Conservation (phyloP, 2,888 invertebrate species). For the Laothoe populi region DNA sequence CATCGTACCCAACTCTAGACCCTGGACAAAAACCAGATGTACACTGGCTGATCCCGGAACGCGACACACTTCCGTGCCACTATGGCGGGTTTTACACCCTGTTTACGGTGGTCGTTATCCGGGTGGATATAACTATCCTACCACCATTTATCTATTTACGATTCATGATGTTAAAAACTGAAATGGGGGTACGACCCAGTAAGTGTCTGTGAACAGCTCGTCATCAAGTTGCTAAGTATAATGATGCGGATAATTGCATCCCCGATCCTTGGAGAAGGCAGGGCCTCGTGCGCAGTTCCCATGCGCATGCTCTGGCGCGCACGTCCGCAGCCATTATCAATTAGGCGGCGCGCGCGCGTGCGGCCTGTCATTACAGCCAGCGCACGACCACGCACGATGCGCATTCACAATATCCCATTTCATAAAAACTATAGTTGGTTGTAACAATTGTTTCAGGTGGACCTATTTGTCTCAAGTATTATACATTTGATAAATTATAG, state of each 20-base stretch:
- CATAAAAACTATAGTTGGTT: constrained; percentile 1
- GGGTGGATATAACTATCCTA: no score
- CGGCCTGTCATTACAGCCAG: constrained; percentile 77
- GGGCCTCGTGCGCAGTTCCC: constrained; percentile 56
- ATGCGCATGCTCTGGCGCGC: constrained; percentile 65
- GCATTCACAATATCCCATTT: constrained; percentile 37
- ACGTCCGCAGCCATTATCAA: constrained; percentile 80
- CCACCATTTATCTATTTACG: no score
- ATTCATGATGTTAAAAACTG: neutral
- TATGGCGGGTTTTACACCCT: no score
- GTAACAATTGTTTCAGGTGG: no score
- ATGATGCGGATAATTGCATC: constrained; percentile 54
- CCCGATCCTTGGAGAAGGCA: constrained; percentile 30
- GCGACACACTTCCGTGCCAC: no score
- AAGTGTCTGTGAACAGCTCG: constrained; percentile 18
- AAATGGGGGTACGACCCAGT: constrained; percentile 8
- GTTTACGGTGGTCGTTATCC: no score
- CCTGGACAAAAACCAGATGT: no score
- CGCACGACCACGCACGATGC: constrained; percentile 74
- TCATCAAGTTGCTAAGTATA: constrained; percentile 32
- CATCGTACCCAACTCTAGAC: no score
- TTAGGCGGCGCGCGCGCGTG: constrained; percentile 79
- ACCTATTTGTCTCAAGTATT: no score
- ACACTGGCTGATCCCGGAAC: no score
- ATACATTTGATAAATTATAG: no score